Evolutionary conservation across 1,140 invertebrate species (phyloP).

Genomic region (Papilio glaucus): DNA sequence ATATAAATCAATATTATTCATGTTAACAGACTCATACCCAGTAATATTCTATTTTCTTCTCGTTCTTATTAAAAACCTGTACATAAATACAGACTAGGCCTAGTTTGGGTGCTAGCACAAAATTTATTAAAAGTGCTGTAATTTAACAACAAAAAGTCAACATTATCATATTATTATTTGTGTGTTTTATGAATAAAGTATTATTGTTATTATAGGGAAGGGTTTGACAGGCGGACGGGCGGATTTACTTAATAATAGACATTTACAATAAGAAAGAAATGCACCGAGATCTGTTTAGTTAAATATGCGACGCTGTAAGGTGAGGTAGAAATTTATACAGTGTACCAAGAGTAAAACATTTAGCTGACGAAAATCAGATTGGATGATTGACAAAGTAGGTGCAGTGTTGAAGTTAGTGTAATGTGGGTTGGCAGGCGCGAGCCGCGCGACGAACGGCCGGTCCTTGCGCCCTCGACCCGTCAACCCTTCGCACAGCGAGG

Average conservation of each 20-base stretch:
- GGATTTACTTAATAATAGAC: slow-evolving; percentile 48
- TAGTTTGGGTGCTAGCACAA: too few relatives aligned
- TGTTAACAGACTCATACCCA: too few relatives aligned
- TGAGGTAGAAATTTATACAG: not conserved
- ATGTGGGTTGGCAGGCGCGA: slow-evolving; percentile 75
- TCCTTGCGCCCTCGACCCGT: slow-evolving; percentile 73
- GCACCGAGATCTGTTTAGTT: not conserved
- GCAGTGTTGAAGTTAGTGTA: slow-evolving; percentile 72
- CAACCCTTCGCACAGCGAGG: slow-evolving; percentile 90
- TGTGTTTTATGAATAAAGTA: too few relatives aligned
- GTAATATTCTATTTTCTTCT: too few relatives aligned
- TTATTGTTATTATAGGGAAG: slow-evolving; percentile 41
- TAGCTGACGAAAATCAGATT: slow-evolving; percentile 36
- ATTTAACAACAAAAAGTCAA: too few relatives aligned
- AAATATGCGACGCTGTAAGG: not conserved
- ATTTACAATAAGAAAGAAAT: slow-evolving; percentile 11
- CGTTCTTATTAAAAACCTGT: too few relatives aligned
- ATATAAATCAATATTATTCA: too few relatives aligned
- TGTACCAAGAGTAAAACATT: slow-evolving; percentile 22
- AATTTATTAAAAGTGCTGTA: too few relatives aligned
- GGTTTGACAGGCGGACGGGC: slow-evolving; percentile 60
- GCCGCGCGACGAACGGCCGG: slow-evolving; percentile 59
- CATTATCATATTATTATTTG: not conserved
- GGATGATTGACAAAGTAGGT: slow-evolving; percentile 32
- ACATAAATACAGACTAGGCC: too few relatives aligned